These are phyloP conservation scores for Stomatorhinus ivindoensis DNA, from an alignment of 2,113 vertebrate species.

Conservation along the genomic window DNA sequence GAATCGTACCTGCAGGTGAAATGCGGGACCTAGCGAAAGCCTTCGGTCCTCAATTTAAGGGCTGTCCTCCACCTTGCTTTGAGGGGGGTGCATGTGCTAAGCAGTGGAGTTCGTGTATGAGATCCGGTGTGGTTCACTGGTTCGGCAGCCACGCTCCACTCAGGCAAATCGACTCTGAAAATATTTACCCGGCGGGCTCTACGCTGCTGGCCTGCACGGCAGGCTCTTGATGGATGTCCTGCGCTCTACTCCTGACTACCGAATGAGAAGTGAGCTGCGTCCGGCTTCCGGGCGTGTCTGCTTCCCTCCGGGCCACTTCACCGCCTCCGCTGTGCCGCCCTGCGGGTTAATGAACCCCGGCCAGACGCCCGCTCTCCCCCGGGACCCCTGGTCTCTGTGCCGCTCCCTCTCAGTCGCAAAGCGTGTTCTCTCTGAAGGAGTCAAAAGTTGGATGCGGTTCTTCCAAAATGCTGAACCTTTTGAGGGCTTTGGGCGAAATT, in stretches of 20 bases:
- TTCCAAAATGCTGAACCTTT: neutral
- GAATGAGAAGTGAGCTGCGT: neutral
- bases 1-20: neutral
- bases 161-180: constrained; percentile 7
- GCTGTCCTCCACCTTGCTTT: neutral
- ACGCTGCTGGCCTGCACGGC: neutral
- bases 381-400: neutral
- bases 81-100: neutral
- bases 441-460: neutral
- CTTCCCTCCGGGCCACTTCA: neutral
- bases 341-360: neutral
- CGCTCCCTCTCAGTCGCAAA: neutral
- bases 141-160: neutral
- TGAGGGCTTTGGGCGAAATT: neutral
- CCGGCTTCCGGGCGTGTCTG: neutral
- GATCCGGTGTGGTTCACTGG: neutral
- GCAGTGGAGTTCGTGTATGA: neutral
- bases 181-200: neutral
- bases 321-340: neutral
- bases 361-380: neutral
- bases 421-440: neutral
- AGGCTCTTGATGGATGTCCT: neutral
- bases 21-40: neutral
- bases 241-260: neutral
- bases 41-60: neutral